Evolutionary conservation across 2,797 vertebrate species (phyloP).

Genomic region (Myotis pilosus): DNA sequence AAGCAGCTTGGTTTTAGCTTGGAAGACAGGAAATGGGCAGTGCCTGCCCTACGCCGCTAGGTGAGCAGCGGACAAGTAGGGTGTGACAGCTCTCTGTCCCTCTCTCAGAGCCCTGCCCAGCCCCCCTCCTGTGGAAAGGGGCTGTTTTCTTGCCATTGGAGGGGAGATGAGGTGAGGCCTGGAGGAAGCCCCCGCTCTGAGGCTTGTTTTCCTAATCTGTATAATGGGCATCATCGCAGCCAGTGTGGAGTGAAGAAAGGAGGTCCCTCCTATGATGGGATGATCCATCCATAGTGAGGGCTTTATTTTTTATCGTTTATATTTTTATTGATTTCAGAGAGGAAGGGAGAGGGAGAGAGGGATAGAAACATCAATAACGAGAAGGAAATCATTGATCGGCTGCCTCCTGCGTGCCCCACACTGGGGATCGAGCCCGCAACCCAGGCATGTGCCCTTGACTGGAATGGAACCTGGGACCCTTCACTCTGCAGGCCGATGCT

Average conservation of each 20-base stretch:
- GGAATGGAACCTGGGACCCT: too few species aligned
- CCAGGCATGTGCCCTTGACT: too few species aligned
- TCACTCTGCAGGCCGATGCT: too few species aligned
- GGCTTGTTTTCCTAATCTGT: background rate
- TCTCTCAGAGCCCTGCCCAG: background rate
- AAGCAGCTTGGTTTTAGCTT: background rate
- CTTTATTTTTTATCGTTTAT: too few species aligned
- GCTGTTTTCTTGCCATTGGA: background rate
- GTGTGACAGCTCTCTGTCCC: background rate
- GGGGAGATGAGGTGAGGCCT: background rate
- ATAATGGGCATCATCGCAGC: fast-evolving
- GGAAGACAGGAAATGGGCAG: background rate
- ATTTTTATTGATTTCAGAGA: too few species aligned
- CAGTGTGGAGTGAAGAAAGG: fast-evolving
- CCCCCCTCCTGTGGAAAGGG: background rate
- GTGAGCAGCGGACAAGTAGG: background rate
- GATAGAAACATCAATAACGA: too few species aligned
- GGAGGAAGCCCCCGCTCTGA: background rate
- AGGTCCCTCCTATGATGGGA: fast-evolving
- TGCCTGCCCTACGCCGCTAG: fast-evolving
- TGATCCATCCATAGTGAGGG: fast-evolving
- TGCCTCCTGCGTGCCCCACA: too few species aligned
- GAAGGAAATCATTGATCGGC: too few species aligned
- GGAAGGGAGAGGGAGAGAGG: too few species aligned
- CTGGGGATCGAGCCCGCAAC: too few species aligned